Conservation (phyloP, 1,140 invertebrate species). For the Epicauta chinensis region DNA sequence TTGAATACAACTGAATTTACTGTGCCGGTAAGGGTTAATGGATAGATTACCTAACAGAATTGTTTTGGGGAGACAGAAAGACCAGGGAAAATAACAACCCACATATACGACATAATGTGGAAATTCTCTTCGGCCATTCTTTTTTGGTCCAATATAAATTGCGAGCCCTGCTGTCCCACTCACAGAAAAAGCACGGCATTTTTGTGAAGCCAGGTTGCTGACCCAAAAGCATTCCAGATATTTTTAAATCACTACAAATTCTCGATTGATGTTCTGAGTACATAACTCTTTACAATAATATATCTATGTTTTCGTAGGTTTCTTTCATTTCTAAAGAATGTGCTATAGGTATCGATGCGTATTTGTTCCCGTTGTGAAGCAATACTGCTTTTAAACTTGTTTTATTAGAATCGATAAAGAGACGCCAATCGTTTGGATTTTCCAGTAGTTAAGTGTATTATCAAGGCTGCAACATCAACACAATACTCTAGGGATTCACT, state of each 20-base stretch:
- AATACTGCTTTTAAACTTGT: constrained; percentile 40
- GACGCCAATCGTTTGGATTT: constrained; percentile 1
- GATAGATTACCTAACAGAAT: too few species aligned
- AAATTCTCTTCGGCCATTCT: too few species aligned
- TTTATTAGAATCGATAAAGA: constrained; percentile 38
- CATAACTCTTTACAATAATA: constrained; percentile 34
- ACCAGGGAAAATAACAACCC: too few species aligned
- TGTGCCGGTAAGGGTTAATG: too few species aligned
- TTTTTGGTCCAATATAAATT: too few species aligned
- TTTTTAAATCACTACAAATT: constrained; percentile 37
- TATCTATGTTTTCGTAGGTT: constrained; percentile 16
- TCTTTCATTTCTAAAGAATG: too few species aligned
- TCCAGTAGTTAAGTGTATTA: not conserved
- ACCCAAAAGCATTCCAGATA: constrained; percentile 33
- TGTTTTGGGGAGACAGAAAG: too few species aligned
- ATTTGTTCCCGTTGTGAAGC: constrained; percentile 41
- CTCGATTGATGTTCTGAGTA: constrained; percentile 34
- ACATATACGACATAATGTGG: too few species aligned
- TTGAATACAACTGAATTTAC: too few species aligned
- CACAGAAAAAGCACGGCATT: constrained; percentile 36
- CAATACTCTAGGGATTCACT: not conserved
- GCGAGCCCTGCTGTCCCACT: constrained; percentile 32
- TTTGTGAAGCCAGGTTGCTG: constrained; percentile 40
- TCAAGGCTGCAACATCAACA: not conserved
- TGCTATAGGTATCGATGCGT: constrained; percentile 32